Percentiles rank a stretch among this genome's conserved stretches.
Conservation (phyloP, 1,140 invertebrate species). For the Druon quercuslanigerum region DNA sequence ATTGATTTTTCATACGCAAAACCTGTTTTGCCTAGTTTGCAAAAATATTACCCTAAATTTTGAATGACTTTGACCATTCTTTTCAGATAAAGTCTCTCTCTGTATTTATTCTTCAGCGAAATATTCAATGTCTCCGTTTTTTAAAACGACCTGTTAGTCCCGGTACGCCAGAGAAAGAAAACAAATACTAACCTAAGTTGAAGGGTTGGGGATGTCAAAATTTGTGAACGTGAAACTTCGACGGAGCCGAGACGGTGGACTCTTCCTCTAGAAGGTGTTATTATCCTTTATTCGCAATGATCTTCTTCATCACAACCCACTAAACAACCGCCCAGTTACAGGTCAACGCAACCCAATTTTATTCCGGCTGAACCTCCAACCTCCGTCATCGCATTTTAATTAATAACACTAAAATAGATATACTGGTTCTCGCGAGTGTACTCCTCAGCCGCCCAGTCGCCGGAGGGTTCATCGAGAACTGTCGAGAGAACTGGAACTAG, state of each 20-base stretch:
- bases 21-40: too few species aligned
- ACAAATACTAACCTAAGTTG: too few species aligned
- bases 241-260: background rate
- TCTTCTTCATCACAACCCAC: background rate
- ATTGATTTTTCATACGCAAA: too few species aligned
- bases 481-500: too few species aligned
- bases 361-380: background rate
- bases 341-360: background rate
- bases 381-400: background rate
- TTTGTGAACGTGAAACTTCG: background rate
- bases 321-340: slow-evolving; percentile 9
- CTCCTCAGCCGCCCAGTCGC: background rate
- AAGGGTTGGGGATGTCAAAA: too few species aligned
- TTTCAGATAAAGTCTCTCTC: too few species aligned
- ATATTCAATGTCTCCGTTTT: too few species aligned
- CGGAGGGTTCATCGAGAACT: background rate
- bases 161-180: too few species aligned
- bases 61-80: too few species aligned
- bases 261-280: slow-evolving; percentile 11
- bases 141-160: too few species aligned
- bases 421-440: background rate
- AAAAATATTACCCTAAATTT: too few species aligned
- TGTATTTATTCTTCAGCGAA: too few species aligned
- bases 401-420: slow-evolving; percentile 7
- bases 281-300: slow-evolving; percentile 17